Evolutionary conservation across 1,140 invertebrate species (phyloP).

Genomic region (Drosophila malerkotliana): DNA sequence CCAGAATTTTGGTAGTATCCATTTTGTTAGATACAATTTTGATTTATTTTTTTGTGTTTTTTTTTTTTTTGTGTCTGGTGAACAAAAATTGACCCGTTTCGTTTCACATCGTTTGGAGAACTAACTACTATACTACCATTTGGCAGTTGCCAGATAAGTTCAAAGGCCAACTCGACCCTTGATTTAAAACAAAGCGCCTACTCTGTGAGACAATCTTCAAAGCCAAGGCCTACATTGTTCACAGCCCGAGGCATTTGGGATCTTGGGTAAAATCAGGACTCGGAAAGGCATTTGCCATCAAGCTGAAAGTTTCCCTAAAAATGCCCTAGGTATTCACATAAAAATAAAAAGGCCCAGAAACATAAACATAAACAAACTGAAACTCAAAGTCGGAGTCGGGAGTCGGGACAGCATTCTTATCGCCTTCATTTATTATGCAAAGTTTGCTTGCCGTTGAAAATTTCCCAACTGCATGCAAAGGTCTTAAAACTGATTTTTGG

Average conservation of each 20-base stretch:
- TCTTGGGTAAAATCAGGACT: slow-evolving; percentile 28
- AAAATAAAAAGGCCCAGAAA: slow-evolving; percentile 44
- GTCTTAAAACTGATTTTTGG: slow-evolving; percentile 1
- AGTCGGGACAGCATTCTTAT: slow-evolving; percentile 50
- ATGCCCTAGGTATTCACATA: slow-evolving; percentile 52
- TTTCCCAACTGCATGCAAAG: slow-evolving; percentile 50
- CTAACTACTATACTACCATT: slow-evolving; percentile 5
- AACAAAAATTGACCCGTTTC: slow-evolving; percentile 18
- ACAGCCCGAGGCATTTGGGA: slow-evolving; percentile 17
- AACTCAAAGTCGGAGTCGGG: background rate
- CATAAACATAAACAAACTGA: slow-evolving; percentile 45
- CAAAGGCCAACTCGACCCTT: slow-evolving; percentile 32
- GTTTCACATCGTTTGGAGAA: slow-evolving; percentile 18
- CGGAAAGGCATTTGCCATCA: slow-evolving; percentile 34
- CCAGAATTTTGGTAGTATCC: slow-evolving; percentile 2
- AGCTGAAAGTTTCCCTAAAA: slow-evolving; percentile 49
- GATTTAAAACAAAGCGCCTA: slow-evolving; percentile 19
- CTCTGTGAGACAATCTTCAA: slow-evolving; percentile 29
- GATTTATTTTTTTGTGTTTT: background rate
- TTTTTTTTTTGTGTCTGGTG: background rate
- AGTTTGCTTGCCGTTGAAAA: slow-evolving; percentile 51
- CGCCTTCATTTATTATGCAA: slow-evolving; percentile 72
- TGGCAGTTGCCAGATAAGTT: slow-evolving; percentile 16
- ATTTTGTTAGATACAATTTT: slow-evolving; percentile 18
- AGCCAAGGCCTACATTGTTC: slow-evolving; percentile 16